Conservation (phyloP, 37 sponge, comb jelly and placozoan species). For the Cladorhizidae sp. region DNA sequence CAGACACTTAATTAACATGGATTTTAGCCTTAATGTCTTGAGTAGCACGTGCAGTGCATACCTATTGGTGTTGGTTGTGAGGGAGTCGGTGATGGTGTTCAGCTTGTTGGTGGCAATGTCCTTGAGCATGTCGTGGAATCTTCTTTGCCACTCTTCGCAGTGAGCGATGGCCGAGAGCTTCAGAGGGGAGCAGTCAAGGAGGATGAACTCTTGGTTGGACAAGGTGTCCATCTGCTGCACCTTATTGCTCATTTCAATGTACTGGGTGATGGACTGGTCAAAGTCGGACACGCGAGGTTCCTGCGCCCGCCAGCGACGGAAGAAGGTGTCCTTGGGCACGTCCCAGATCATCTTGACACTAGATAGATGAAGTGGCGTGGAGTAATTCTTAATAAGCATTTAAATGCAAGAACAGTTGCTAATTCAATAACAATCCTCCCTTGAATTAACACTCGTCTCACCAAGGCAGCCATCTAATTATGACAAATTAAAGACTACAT, state of each 20-base stretch:
- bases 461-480: too few species aligned
- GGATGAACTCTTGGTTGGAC: slow-evolving; percentile 87
- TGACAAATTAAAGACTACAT: too few species aligned
- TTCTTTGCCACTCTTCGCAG: slow-evolving; percentile 92
- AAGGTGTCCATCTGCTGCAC: slow-evolving; percentile 95
- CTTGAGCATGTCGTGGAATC: slow-evolving; percentile 86
- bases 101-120: slow-evolving; percentile 89
- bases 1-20: too few species aligned
- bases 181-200: slow-evolving; percentile 97
- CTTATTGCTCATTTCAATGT: slow-evolving; percentile 87
- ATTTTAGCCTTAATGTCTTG: too few species aligned
- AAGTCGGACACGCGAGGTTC: slow-evolving; percentile 86
- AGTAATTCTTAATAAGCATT: too few species aligned
- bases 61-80: slow-evolving; percentile 72
- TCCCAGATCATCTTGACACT: slow-evolving; percentile 58
- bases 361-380: too few species aligned
- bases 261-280: slow-evolving; percentile 72
- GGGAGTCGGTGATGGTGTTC: slow-evolving; percentile 55
- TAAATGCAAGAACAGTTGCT: not conserved
- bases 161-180: slow-evolving; percentile 87
- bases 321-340: slow-evolving; percentile 90
- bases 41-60: slow-evolving; percentile 30
- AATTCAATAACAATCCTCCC: not conserved
- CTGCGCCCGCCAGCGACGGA: slow-evolving; percentile 84
- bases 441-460: too few species aligned